A percentile compares a stretch with the other conserved stretches of the same genome.
These are phyloP conservation scores for Dysidea cf. avara DNA, from an alignment of 37 sponge, comb jelly and placozoan species.

Conservation along the genomic window DNA sequence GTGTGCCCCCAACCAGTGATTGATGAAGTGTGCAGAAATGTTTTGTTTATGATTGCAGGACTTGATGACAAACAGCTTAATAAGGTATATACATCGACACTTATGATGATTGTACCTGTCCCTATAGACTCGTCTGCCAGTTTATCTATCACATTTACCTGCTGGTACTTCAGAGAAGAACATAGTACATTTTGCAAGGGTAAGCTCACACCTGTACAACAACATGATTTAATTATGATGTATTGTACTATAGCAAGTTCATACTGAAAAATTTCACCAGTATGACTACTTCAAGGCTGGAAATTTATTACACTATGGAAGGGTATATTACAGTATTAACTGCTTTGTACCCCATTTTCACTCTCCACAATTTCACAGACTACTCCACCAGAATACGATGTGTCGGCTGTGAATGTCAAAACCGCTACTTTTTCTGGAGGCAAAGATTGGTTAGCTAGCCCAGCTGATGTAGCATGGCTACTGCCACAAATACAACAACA, in stretches of 20 bases:
- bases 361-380: slow-evolving; percentile 9
- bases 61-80: slow-evolving; percentile 23
- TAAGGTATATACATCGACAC: too few species aligned
- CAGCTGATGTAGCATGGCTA: slow-evolving; percentile 61
- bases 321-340: background rate
- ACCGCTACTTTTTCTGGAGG: slow-evolving; percentile 76
- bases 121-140: slow-evolving; percentile 70
- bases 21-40: slow-evolving; percentile 40
- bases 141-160: slow-evolving; percentile 87
- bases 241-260: too few species aligned
- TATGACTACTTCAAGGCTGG: slow-evolving; percentile 30
- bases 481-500: slow-evolving; percentile 22
- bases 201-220: background rate
- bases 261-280: slow-evolving; percentile 26
- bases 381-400: slow-evolving; percentile 70
- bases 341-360: too few species aligned
- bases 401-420: slow-evolving; percentile 60
- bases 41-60: slow-evolving; percentile 51
- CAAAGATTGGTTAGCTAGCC: slow-evolving; percentile 81
- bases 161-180: slow-evolving; percentile 92
- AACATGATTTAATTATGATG: too few species aligned
- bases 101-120: too few species aligned
- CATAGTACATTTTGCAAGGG: slow-evolving; percentile 77
- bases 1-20: slow-evolving; percentile 18
- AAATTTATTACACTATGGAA: slow-evolving; percentile 29